phyloP scores from a whole-genome alignment of 2,888 invertebrate genomes.

The Sarcophaga subvicina region DNA sequence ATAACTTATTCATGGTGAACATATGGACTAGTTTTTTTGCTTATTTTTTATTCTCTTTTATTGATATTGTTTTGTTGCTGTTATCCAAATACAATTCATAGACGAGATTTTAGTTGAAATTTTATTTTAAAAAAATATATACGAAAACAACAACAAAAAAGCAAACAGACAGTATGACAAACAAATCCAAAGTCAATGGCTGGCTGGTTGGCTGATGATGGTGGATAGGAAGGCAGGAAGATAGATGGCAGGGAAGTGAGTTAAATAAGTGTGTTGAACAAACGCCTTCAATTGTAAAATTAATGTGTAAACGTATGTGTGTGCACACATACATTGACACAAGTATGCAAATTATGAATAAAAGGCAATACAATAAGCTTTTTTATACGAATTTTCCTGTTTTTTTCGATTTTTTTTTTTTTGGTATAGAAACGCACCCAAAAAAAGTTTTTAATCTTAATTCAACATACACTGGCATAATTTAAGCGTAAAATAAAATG shows the following conservation, averaged over 20 bases:
- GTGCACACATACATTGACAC: neutral
- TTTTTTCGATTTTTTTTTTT: too few species aligned
- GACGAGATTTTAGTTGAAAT: slow-evolving; percentile 2
- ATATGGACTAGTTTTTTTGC: slow-evolving; percentile 24
- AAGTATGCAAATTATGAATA: slow-evolving; percentile 16
- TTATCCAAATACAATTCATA: neutral
- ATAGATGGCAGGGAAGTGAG: neutral
- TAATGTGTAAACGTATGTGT: neutral
- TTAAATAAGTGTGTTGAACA: neutral
- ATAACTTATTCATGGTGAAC: slow-evolving; percentile 51
- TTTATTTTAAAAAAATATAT: slow-evolving; percentile 19
- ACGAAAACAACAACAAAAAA: neutral
- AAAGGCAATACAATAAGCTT: neutral
- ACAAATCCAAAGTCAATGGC: too few species aligned
- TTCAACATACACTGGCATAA: slow-evolving; percentile 22
- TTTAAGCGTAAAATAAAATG: slow-evolving; percentile 51
- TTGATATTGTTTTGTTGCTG: neutral
- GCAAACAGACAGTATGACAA: neutral
- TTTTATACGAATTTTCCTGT: too few species aligned
- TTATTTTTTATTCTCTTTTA: too few species aligned
- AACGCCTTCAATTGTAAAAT: slow-evolving; percentile 36
- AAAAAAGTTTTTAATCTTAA: slow-evolving; percentile 50
- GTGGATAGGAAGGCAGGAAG: too few species aligned
- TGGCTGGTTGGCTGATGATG: too few species aligned
- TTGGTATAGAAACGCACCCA: slow-evolving; percentile 52